Evolutionary conservation across 2,888 invertebrate species (phyloP).

Genomic region (Noctua pronuba): DNA sequence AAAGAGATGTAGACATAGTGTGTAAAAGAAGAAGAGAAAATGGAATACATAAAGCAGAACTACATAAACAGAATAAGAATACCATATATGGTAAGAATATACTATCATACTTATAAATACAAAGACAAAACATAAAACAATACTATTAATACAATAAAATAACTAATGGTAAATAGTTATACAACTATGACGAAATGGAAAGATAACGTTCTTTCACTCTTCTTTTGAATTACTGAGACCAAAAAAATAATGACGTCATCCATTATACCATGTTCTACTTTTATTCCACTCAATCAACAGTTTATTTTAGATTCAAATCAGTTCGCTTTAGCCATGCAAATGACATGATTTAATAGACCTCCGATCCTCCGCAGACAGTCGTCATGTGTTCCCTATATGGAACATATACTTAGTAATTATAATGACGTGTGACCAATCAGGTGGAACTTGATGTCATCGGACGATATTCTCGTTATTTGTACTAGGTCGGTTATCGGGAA

Average conservation of each 20-base stretch:
- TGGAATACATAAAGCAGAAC: too few relatives aligned
- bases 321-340: slow-evolving; percentile 74
- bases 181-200: too few relatives aligned
- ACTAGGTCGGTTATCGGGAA: not conserved
- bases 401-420: slow-evolving; percentile 62
- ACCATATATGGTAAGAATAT: too few relatives aligned
- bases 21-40: too few relatives aligned
- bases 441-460: slow-evolving; percentile 41
- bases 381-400: slow-evolving; percentile 54
- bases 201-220: too few relatives aligned
- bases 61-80: too few relatives aligned
- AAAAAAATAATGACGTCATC: not conserved
- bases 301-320: slow-evolving; percentile 72
- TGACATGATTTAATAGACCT: slow-evolving; percentile 63
- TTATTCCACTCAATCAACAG: not conserved
- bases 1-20: too few relatives aligned
- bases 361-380: slow-evolving; percentile 43
- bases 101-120: too few relatives aligned
- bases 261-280: not conserved
- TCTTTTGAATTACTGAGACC: too few relatives aligned
- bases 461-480: slow-evolving; percentile 29
- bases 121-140: too few relatives aligned
- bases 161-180: too few relatives aligned
- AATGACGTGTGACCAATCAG: slow-evolving; percentile 37
- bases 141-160: too few relatives aligned